These are phyloP conservation scores for Ethmia dodecea DNA, from an alignment of 2,888 invertebrate species.

Conservation along the genomic window DNA sequence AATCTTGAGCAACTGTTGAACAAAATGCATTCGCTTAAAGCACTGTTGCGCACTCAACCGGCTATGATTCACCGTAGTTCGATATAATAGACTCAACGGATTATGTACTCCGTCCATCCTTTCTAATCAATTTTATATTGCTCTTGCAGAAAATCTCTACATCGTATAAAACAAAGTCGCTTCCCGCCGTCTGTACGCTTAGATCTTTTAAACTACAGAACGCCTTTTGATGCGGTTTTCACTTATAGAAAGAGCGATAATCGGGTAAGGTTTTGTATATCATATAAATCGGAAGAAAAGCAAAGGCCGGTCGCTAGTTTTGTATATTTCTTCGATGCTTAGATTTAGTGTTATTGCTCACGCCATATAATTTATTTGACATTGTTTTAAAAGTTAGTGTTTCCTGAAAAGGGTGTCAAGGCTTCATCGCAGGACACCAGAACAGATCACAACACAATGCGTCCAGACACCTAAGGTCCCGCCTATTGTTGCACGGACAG, in stretches of 20 bases:
- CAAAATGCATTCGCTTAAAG: conserved; percentile 19
- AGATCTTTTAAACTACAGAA: too few relatives aligned
- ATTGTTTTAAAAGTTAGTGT: not conserved
- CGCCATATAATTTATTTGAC: not conserved
- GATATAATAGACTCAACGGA: conserved; percentile 12
- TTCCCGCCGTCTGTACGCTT: too few relatives aligned
- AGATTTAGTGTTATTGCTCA: too few relatives aligned
- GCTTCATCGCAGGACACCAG: not conserved
- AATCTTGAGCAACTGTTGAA: conserved; percentile 7
- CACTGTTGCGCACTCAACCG: conserved; percentile 26
- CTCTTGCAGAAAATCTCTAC: too few relatives aligned
- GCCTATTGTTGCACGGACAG: conserved; percentile 1
- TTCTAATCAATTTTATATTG: conserved; percentile 3
- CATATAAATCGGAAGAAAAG: too few relatives aligned
- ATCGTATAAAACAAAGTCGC: not conserved
- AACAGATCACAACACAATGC: conserved; percentile 1
- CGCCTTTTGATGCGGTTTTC: not conserved
- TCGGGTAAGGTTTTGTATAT: too few relatives aligned
- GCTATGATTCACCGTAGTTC: conserved; percentile 34
- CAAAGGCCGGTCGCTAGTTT: too few relatives aligned
- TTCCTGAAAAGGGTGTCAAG: conserved; percentile 1
- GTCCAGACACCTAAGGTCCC: not conserved
- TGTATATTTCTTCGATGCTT: too few relatives aligned
- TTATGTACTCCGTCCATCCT: conserved; percentile 1
- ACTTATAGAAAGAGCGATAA: too few relatives aligned